phyloP scores from a whole-genome alignment of 2,888 invertebrate species.

The Lasioglossum lativentre region DNA sequence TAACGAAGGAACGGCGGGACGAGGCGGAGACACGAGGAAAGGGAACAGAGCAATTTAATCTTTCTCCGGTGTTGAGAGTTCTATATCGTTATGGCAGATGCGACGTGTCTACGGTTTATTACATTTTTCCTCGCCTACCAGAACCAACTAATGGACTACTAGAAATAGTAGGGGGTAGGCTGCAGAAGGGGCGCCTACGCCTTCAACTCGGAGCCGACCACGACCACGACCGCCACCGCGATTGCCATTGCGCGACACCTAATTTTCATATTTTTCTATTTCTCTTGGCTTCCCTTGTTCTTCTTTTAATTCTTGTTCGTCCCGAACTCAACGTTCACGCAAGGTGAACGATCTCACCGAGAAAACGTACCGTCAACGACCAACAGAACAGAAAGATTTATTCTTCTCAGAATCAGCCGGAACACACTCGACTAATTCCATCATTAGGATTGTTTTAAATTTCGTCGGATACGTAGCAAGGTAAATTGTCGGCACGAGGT shows the following conservation, averaged over 20 bases:
- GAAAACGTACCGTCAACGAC: neutral
- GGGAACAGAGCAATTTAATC: constrained; percentile 76
- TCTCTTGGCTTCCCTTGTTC: neutral
- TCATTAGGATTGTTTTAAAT: neutral
- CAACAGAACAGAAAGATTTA: neutral
- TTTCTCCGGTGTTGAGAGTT: constrained; percentile 67
- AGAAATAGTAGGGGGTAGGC: constrained; percentile 77
- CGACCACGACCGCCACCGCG: constrained; percentile 10
- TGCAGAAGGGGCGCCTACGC: constrained; percentile 29
- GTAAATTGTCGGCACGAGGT: constrained; percentile 19
- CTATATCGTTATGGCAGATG: constrained; percentile 69
- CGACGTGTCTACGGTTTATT: constrained; percentile 79
- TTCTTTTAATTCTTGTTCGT: neutral
- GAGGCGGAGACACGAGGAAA: constrained; percentile 1
- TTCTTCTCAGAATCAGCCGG: too few relatives aligned
- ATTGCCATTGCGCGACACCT: constrained; percentile 3
- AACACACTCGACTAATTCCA: neutral
- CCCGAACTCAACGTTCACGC: neutral
- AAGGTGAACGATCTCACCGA: too few relatives aligned
- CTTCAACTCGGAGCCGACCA: constrained; percentile 39
- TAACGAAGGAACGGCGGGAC: constrained; percentile 37
- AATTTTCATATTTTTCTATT: neutral
- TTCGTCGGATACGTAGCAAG: neutral
- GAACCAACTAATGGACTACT: constrained; percentile 76
- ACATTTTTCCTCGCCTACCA: constrained; percentile 76